Evolutionary conservation across 2,888 invertebrate genomes (phyloP).

Genomic region (Ormyrus rosae): DNA sequence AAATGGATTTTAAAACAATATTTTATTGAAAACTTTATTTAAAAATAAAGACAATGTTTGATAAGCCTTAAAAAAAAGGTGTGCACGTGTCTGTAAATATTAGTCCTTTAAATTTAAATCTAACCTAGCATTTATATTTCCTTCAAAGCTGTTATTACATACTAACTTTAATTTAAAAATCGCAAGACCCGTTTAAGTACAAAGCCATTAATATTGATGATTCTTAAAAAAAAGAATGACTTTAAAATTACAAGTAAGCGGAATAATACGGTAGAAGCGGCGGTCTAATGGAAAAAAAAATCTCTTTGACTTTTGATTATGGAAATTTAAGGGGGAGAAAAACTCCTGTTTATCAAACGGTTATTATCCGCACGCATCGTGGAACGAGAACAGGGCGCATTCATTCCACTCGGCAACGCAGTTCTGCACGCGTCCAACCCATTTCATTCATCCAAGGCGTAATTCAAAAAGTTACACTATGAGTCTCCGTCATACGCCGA

Average conservation of each 20-base stretch:
- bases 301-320: constrained; percentile 25
- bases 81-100: too few species aligned
- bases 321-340: constrained; percentile 28
- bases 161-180: neutral
- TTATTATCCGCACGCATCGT: constrained; percentile 31
- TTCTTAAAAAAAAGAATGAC: neutral
- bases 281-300: neutral
- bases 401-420: too few species aligned
- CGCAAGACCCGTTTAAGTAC: neutral
- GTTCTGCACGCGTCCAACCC: constrained; percentile 10
- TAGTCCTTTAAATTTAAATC: too few species aligned
- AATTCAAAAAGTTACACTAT: neutral
- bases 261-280: neutral
- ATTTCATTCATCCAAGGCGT: constrained; percentile 2
- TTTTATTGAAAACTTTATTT: too few species aligned
- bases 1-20: too few species aligned
- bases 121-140: neutral
- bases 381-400: too few species aligned
- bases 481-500: too few species aligned
- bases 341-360: constrained; percentile 17
- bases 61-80: too few species aligned
- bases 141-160: neutral
- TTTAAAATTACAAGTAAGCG: neutral
- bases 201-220: neutral
- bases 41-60: too few species aligned